A percentile compares a stretch with the other conserved stretches of the same genome.
These are phyloP conservation scores for Gorsachius magnificus DNA, from an alignment of 2,797 vertebrate genomes.

Conservation along the genomic window DNA sequence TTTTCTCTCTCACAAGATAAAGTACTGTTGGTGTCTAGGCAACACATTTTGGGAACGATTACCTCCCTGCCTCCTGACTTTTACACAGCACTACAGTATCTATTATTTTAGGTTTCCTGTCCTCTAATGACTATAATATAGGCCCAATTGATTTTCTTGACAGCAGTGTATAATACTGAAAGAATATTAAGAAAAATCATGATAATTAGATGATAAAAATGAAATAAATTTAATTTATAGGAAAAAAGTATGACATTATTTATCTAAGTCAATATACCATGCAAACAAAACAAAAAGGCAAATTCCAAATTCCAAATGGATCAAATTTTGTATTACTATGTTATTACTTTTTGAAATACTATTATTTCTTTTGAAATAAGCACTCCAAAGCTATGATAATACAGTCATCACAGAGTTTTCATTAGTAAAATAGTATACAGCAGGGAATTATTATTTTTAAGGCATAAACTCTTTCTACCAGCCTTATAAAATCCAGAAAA, in stretches of 20 bases:
- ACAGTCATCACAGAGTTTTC: background rate
- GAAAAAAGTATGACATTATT: background rate
- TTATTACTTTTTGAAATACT: background rate
- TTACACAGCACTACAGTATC: background rate
- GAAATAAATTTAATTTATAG: background rate
- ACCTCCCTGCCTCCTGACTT: background rate
- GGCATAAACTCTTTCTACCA: background rate
- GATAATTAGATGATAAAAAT: background rate
- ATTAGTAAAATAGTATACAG: background rate
- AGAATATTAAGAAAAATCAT: background rate
- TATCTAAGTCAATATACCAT: background rate
- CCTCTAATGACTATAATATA: background rate
- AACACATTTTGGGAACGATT: background rate
- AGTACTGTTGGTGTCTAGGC: background rate
- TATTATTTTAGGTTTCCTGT: background rate
- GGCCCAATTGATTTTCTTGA: background rate
- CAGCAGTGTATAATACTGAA: background rate
- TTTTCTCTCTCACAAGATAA: background rate
- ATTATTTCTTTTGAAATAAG: background rate
- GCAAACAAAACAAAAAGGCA: background rate
- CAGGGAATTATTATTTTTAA: background rate
- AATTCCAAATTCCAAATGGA: background rate
- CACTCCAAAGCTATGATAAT: background rate
- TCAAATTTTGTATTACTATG: background rate
- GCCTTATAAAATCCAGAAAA: background rate